A percentile compares a stretch with the other conserved stretches of the same genome.
Evolutionary conservation across 2,113 vertebrate species (phyloP).

Genomic region (Cyprinus carpio): DNA sequence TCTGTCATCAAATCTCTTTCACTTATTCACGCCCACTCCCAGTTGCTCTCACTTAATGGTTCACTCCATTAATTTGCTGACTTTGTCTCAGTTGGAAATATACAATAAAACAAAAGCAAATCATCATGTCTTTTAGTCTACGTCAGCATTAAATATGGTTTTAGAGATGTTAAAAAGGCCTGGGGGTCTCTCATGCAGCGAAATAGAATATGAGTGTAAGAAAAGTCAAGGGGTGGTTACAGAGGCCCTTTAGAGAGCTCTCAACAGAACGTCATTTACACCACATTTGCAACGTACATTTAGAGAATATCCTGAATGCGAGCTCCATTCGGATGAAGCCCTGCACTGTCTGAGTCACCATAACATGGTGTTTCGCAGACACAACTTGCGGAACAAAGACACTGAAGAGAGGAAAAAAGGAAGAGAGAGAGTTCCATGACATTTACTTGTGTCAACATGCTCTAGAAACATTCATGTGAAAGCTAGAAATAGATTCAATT

Average conservation of each 20-base stretch:
- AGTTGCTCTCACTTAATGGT: background rate
- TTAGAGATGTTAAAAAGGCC: background rate
- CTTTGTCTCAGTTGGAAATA: background rate
- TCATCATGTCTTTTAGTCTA: background rate
- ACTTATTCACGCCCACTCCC: background rate
- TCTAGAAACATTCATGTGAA: background rate
- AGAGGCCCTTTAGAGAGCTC: background rate
- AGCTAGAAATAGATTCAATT: background rate
- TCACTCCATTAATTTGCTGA: background rate
- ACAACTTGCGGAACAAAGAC: slow-evolving; percentile 13
- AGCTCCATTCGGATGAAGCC: slow-evolving; percentile 17
- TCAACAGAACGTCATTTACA: background rate
- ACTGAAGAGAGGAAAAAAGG: background rate
- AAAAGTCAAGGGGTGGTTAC: background rate
- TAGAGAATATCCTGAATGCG: slow-evolving; percentile 3
- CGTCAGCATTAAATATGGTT: background rate
- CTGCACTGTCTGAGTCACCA: background rate
- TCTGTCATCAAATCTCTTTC: background rate
- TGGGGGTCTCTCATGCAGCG: background rate
- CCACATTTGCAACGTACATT: slow-evolving; percentile 3
- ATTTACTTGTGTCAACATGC: background rate
- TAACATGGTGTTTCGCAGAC: slow-evolving; percentile 16
- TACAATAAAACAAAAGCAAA: background rate
- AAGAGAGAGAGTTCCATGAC: slow-evolving; percentile 9
- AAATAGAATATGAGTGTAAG: background rate